Base-by-base conservation (phyloP, 2,797 vertebrate species). In the Parotocinclus haroldoi region DNA sequence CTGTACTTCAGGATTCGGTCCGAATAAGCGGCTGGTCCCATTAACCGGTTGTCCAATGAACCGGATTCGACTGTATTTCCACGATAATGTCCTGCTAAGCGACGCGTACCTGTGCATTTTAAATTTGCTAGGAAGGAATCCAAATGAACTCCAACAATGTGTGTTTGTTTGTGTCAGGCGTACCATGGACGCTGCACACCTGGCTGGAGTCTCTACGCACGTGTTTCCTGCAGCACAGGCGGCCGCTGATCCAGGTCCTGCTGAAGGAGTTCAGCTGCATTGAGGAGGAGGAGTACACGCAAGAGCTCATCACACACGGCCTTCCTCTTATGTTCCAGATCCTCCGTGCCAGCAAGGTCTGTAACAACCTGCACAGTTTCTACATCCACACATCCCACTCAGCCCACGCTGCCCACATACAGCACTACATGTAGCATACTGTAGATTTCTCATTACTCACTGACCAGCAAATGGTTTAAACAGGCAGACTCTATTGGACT, bases 291-390 rank as follows among this genome's bases (percentile, higher is more conserved):
- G 96, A 98, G 78, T 98, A 97, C 85, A 98, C 94, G 0, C 93
- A 96, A 81, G 94, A 97, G 80, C 92, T 98, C 44, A 83, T 98
- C 74, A 95, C 94, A 0, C 93, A 97, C 9, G 96, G 96, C 17
- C 84, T 99, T 75, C 96, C 96, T 19, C 90, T 99, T 66, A 94
- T 99, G 93, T 97, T 97, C 76, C 94, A 98, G 83, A 98, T 99
- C 83, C 83, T 98, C 80, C 89, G 93, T 79, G 95, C 94, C 74
- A 98, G 96, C 92, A 98, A 99, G 96, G 96, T 90, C 78, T 75
- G 42, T 40, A 58, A 40, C 36, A 48, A 52, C 46, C 48, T 61
- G 60, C 57, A 63, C 66, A 19, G 18, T 53, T 38, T 0, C 45
- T 18, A 69, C 57, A 80, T 62, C n/a, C n/a, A 51, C 50, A 58